phyloP scores from a whole-genome alignment of 2,113 vertebrate genomes.

The Prunella fulvescens region DNA sequence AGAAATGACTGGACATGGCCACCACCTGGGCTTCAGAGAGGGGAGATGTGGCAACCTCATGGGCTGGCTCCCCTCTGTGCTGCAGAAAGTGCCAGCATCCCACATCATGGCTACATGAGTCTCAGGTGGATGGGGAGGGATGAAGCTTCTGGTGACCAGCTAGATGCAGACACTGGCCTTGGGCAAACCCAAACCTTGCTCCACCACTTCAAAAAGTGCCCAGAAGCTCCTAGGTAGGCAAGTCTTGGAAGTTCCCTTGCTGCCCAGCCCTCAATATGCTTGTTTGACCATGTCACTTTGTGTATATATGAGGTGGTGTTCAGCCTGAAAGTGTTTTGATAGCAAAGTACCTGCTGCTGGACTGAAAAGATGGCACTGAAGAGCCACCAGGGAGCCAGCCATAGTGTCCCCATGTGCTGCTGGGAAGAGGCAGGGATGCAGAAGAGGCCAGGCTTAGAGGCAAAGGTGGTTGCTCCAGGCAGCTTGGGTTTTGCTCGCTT shows the following conservation, averaged over 20 bases:
- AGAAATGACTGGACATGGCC: neutral
- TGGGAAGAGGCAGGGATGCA: neutral
- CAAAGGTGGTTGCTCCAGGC: neutral
- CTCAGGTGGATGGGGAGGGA: neutral
- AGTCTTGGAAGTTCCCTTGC: neutral
- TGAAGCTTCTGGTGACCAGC: neutral
- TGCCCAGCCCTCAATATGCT: neutral
- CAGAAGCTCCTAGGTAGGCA: neutral
- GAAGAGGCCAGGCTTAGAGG: neutral
- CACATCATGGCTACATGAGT: rapidly evolving
- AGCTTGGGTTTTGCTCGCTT: neutral
- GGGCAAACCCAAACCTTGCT: neutral
- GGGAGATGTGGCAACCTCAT: rapidly evolving
- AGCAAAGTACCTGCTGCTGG: neutral
- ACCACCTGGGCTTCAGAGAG: neutral
- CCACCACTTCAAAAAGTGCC: neutral
- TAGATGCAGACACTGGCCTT: neutral
- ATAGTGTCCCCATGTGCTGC: rapidly evolving
- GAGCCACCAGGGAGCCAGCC: neutral
- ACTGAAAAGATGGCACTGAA: rapidly evolving
- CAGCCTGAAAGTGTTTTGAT: neutral
- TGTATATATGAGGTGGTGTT: neutral
- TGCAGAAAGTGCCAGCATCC: neutral
- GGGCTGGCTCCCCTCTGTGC: neutral
- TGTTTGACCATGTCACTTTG: neutral